Evolutionary conservation across 2,888 invertebrate genomes (phyloP), one percentile per base, ranked within the genome.

Genomic region (Microplitis deprimator): DNA sequence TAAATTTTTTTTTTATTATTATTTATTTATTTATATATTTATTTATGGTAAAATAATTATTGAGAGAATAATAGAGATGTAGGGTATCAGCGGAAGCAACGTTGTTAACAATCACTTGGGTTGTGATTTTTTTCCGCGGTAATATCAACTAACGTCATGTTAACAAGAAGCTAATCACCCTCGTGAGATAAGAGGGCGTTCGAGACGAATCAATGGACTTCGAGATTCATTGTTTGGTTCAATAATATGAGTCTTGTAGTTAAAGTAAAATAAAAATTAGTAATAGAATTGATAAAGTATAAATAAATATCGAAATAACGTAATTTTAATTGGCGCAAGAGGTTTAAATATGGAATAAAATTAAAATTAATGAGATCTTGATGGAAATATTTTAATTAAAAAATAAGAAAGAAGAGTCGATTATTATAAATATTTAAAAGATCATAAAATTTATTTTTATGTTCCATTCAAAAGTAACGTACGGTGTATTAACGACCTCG

Each of bases 151-250:
- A 64, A 75, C 75, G 68, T 75, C 75, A 75, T 64, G 41, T 50
- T 75, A 73, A 74, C 73, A 41, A 74, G 73, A 73, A 77, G 64
- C 69, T 77, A 77, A 74, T 77, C 77, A 70, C 69, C 64, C 17
- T 10, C 40, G 67, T 62, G 75, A 68, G 83, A 82, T 81, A 75
- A 79, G 74, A 79, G 61, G n/a, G 7, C 20, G 20, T 16, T 8
- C 20, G 20, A 79, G 80, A 76, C 75, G 82, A 83, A 82, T 83
- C 83, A 83, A 85, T 85, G 84, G 83, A 85, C 86, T 81, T 83
- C 82, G 83, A 82, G 80, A 82, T 83, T 79, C 77, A 78, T 80
- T 80, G 80, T 80, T 77, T 40, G 76, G 77, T 67, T 62, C 69
- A 65, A 41, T 68, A 78, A 79, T 79, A 82, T 77, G 73, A 70